Percentiles rank a stretch among this genome's conserved stretches.
Conservation (phyloP, 2,113 vertebrate species). For the Brachyhypopomus occidentalis region DNA sequence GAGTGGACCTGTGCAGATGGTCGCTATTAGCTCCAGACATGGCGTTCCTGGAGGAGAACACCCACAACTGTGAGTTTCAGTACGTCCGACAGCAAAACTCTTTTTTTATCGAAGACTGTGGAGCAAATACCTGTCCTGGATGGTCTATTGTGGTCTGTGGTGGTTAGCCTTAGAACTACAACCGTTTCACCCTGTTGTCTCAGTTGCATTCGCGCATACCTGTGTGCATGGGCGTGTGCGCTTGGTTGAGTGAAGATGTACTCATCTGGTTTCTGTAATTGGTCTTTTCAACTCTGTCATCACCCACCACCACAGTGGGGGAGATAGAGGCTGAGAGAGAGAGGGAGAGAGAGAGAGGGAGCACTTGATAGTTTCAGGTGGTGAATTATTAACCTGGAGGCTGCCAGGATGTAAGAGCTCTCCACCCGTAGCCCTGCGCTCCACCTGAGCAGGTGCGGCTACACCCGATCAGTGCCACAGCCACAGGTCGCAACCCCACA, state of each 20-base stretch:
- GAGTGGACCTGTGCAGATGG: constrained; percentile 73
- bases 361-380: constrained; percentile 63
- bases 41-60: constrained; percentile 35
- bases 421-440: not conserved
- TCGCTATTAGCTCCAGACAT: constrained; percentile 77
- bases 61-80: not conserved
- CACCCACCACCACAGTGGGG: constrained; percentile 47
- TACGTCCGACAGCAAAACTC: too few species aligned
- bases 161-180: constrained; percentile 11
- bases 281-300: constrained; percentile 56
- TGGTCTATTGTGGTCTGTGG: not conserved
- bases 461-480: not conserved
- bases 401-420: not conserved
- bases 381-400: constrained; percentile 72
- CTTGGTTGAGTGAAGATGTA: constrained; percentile 15
- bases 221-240: not conserved
- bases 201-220: constrained; percentile 13
- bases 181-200: constrained; percentile 4
- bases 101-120: too few species aligned
- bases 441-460: constrained; percentile 34
- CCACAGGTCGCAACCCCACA: constrained; percentile 41
- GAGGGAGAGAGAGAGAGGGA: constrained; percentile 37
- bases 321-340: constrained; percentile 42
- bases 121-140: constrained; percentile 32
- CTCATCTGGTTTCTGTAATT: constrained; percentile 48